phyloP scores from a whole-genome alignment of 2,797 vertebrate species.

The Diglossa cyanea region DNA sequence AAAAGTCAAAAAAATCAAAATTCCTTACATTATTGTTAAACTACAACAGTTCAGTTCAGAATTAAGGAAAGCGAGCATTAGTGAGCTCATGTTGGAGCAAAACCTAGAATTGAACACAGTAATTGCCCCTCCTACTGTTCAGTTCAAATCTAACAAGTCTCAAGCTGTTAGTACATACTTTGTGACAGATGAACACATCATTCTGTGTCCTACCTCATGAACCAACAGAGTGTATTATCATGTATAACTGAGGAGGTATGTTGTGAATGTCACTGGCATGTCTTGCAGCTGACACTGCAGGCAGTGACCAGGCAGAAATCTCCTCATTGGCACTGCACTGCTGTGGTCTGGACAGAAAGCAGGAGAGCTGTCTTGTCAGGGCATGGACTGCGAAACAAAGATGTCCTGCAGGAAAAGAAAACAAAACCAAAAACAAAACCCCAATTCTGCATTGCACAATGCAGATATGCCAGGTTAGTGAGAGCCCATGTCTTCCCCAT shows the following conservation, averaged over 20 bases:
- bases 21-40: neutral
- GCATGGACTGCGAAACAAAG: neutral
- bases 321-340: accelerated
- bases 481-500: neutral
- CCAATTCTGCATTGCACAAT: neutral
- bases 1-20: neutral
- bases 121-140: neutral
- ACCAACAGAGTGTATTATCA: neutral
- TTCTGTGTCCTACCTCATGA: neutral
- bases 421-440: neutral
- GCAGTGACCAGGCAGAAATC: neutral
- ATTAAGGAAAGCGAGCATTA: neutral
- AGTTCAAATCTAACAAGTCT: neutral
- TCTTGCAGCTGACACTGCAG: neutral
- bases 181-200: neutral
- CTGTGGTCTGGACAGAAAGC: neutral
- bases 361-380: neutral
- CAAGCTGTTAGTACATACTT: neutral
- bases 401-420: neutral
- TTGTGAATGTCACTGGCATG: accelerated
- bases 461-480: neutral
- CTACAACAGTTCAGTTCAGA: neutral
- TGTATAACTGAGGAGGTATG: neutral
- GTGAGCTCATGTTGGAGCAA: neutral
- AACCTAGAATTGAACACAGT: neutral